A percentile compares a stretch with the other conserved stretches of the same genome.
These are phyloP conservation scores for Leptinotarsa juncta DNA, from an alignment of 2,888 invertebrate species.

Conservation along the genomic window DNA sequence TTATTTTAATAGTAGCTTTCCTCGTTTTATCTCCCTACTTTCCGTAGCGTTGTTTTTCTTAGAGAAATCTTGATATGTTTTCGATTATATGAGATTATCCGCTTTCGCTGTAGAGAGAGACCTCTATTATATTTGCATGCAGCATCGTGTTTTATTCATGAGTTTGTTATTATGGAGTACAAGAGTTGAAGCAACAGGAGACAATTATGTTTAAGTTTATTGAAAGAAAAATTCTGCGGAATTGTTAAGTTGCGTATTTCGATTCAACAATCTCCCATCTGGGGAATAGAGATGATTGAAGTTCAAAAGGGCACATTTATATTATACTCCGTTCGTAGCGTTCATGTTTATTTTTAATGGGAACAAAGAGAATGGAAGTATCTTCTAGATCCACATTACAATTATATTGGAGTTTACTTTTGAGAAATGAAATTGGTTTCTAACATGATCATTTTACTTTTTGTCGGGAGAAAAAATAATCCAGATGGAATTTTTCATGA, in stretches of 20 bases:
- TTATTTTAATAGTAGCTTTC: conserved; percentile 33
- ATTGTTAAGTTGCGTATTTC: not conserved
- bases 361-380: not conserved
- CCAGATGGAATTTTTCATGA: too few relatives aligned
- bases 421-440: not conserved
- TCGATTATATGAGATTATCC: conserved; percentile 38
- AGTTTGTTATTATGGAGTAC: conserved; percentile 28
- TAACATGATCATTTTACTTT: too few relatives aligned
- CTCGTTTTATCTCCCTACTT: conserved; percentile 32
- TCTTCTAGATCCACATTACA: not conserved
- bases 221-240: not conserved
- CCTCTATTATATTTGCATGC: conserved; percentile 36
- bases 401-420: not conserved
- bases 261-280: not conserved
- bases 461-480: too few relatives aligned
- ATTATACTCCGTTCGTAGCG: not conserved
- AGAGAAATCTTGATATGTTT: conserved; percentile 36
- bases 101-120: conserved; percentile 25
- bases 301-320: not conserved
- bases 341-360: not conserved
- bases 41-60: conserved; percentile 31
- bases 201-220: conserved; percentile 7
- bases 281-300: conserved; percentile 6
- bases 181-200: conserved; percentile 26
- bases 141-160: conserved; percentile 35